These are phyloP conservation scores for Urocitellus parryii DNA, from an alignment of 2,113 vertebrate genomes.

Conservation along the genomic window DNA sequence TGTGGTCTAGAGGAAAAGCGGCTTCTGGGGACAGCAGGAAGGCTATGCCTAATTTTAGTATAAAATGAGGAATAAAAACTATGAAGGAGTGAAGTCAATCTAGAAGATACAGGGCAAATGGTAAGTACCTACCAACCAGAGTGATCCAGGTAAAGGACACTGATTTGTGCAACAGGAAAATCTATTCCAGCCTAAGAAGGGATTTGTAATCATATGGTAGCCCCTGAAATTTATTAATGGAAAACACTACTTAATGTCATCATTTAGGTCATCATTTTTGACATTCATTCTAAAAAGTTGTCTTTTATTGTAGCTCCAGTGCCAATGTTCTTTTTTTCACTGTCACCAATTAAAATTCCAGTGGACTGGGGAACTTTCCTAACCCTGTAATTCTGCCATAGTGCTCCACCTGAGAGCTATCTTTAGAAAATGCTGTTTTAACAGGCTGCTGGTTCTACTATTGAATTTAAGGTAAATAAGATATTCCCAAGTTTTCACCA, in stretches of 20 bases:
- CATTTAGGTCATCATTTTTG: neutral
- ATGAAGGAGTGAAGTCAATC: no score
- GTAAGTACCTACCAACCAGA: neutral
- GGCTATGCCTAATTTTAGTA: neutral
- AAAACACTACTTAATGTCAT: constrained; percentile 37
- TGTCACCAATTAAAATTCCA: constrained; percentile 64
- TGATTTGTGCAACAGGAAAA: neutral
- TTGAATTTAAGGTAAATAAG: constrained; percentile 57
- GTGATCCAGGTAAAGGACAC: neutral
- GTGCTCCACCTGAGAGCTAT: constrained; percentile 25
- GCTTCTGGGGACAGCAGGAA: neutral
- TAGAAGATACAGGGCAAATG: neutral
- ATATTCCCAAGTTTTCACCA: neutral
- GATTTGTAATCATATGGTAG: neutral
- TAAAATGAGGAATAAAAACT: neutral
- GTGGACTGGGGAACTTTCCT: constrained; percentile 21
- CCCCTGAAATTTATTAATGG: constrained; percentile 28
- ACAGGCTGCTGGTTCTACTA: constrained; percentile 33
- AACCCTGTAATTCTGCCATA: constrained; percentile 48
- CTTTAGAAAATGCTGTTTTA: constrained; percentile 45
- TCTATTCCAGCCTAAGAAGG: neutral
- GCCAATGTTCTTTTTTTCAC: constrained; percentile 33
- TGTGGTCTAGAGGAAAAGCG: neutral
- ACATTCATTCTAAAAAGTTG: neutral
- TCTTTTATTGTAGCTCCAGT: constrained; percentile 36